phyloP scores from a whole-genome alignment of 2,113 vertebrate species.

The Apeltes quadracus region DNA sequence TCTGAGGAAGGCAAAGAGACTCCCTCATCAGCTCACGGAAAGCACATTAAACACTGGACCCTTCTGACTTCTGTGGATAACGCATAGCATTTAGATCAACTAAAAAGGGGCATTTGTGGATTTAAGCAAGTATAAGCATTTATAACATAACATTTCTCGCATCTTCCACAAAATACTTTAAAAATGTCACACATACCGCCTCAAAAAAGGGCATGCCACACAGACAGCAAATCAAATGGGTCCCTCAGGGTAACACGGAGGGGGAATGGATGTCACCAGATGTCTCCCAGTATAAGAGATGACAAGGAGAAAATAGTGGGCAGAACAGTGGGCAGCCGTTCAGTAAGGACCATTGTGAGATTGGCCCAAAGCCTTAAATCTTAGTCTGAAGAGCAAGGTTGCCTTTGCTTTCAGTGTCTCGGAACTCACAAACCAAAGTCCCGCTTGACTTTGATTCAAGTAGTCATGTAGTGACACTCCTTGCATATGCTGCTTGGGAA shows the following conservation, averaged over 20 bases:
- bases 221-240: slow-evolving; percentile 73
- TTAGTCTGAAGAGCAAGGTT: slow-evolving; percentile 31
- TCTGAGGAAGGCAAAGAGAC: slow-evolving; percentile 26
- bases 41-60: slow-evolving; percentile 29
- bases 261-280: slow-evolving; percentile 66
- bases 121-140: too few relatives aligned
- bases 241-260: slow-evolving; percentile 64
- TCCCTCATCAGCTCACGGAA: slow-evolving; percentile 42
- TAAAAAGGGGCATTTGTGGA: background rate
- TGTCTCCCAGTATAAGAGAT: slow-evolving; percentile 70
- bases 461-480: background rate
- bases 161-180: slow-evolving; percentile 30
- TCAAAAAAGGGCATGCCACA: slow-evolving; percentile 63
- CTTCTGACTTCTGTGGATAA: slow-evolving; percentile 22
- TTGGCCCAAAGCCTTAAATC: slow-evolving; percentile 35
- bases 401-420: slow-evolving; percentile 24
- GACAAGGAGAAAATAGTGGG: slow-evolving; percentile 78
- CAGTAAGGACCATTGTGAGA: slow-evolving; percentile 33
- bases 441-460: background rate
- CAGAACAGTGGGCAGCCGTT: slow-evolving; percentile 56
- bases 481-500: too few relatives aligned
- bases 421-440: background rate
- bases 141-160: slow-evolving; percentile 8
- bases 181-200: slow-evolving; percentile 65
- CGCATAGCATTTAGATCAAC: slow-evolving; percentile 2